Percentiles rank a stretch among this genome's conserved stretches.
Conservation (phyloP, 1,140 invertebrate genomes). For the Drosophila littoralis region DNA sequence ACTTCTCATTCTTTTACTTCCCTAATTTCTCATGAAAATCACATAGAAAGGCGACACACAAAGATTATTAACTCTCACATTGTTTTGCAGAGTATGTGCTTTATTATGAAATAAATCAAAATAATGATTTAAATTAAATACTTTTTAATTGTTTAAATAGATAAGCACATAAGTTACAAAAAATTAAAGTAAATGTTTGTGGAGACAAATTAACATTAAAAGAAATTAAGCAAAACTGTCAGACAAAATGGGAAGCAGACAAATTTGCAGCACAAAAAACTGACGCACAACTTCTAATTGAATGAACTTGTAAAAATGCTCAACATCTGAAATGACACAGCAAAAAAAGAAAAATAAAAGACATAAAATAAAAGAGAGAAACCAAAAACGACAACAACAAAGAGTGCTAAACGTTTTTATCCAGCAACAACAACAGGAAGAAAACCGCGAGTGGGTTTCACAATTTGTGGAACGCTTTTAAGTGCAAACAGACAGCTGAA, state of each 20-base stretch:
- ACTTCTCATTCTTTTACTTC: background rate
- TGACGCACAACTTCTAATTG: conserved; percentile 66
- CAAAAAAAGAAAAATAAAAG: conserved; percentile 18
- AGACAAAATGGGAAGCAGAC: conserved; percentile 13
- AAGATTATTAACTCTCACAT: too few relatives aligned
- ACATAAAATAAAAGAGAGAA: conserved; percentile 9
- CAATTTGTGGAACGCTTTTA: conserved; percentile 76
- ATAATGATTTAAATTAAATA: background rate
- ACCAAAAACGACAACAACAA: conserved; percentile 6
- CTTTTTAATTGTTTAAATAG: conserved; percentile 10
- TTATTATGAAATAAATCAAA: too few relatives aligned
- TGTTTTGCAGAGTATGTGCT: too few relatives aligned
- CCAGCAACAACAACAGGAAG: conserved; percentile 28
- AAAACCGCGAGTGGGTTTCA: conserved; percentile 59
- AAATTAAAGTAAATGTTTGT: conserved; percentile 3
- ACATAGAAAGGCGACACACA: too few relatives aligned
- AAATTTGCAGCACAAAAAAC: conserved; percentile 36
- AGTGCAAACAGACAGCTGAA: conserved; percentile 66
- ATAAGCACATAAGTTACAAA: background rate
- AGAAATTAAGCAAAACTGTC: conserved; percentile 20
- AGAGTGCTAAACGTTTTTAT: conserved; percentile 49
- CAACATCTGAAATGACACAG: conserved; percentile 61
- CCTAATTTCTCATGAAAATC: background rate
- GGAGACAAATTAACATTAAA: conserved; percentile 37
- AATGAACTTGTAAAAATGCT: conserved; percentile 78